A percentile compares a stretch with the other conserved stretches of the same genome.
Conservation (phyloP, 1,140 invertebrate species). For the Neelides sp. region DNA sequence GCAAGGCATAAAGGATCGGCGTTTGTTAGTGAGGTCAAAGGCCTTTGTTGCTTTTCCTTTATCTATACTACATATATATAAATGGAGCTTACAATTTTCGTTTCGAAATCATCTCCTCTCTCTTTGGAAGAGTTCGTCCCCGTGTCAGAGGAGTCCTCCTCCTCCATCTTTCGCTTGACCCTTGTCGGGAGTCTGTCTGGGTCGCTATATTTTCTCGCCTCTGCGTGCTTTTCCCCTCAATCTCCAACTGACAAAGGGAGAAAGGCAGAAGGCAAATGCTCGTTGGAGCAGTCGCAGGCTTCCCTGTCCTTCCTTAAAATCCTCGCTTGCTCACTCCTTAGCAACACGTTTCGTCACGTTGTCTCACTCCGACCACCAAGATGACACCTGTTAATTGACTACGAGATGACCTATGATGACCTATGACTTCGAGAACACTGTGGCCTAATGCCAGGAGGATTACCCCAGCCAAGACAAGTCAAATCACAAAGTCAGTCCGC, state of each 20-base stretch:
- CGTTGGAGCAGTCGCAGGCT: neutral
- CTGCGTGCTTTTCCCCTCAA: constrained; percentile 1
- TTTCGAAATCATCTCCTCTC: constrained; percentile 56
- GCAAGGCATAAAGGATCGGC: constrained; percentile 1
- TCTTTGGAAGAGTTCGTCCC: constrained; percentile 24
- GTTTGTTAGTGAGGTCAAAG: constrained; percentile 1
- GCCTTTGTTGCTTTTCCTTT: constrained; percentile 1
- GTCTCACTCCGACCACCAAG: no score
- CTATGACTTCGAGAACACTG: no score
- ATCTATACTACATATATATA: neutral
- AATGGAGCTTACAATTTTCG: constrained; percentile 30
- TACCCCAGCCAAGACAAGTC: no score
- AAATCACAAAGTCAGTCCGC: no score
- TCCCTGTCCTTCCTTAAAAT: neutral
- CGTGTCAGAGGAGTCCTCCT: constrained; percentile 24
- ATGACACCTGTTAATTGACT: no score
- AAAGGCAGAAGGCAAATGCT: neutral
- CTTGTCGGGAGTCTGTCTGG: neutral
- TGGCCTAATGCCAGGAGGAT: no score
- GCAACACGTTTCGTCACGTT: no score
- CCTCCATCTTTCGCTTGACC: neutral
- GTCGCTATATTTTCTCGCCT: neutral
- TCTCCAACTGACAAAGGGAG: neutral
- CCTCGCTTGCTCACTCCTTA: no score
- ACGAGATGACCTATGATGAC: no score